phyloP scores from a whole-genome alignment of 1,140 invertebrate species.

The Aphis craccivora region DNA sequence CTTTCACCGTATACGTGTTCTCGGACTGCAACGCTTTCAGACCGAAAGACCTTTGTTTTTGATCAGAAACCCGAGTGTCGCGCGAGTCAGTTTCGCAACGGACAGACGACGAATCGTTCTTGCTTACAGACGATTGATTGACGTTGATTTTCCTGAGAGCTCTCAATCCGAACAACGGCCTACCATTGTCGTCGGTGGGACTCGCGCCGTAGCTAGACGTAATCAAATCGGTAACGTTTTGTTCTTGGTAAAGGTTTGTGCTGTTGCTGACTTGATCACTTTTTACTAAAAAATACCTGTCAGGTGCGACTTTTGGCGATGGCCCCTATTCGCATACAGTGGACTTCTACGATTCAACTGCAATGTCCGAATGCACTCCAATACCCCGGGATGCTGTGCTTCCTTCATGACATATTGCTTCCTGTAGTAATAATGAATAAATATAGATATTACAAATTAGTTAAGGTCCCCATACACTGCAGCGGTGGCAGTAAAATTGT shows the following conservation, averaged over 20 bases:
- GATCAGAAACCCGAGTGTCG: conserved; percentile 58
- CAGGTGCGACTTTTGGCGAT: neutral
- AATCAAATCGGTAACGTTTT: conserved; percentile 68
- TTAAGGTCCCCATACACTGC: no score
- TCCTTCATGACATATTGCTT: conserved; percentile 93
- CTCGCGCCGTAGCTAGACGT: conserved; percentile 83
- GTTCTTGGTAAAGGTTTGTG: neutral
- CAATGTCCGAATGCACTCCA: neutral
- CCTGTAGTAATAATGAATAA: conserved; percentile 65
- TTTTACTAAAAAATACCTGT: conserved; percentile 40
- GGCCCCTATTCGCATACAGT: no score
- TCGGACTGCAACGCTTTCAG: conserved; percentile 60
- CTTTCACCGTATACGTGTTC: neutral
- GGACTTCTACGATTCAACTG: neutral
- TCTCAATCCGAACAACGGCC: conserved; percentile 77
- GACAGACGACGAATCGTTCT: neutral
- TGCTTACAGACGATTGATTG: neutral
- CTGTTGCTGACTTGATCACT: conserved; percentile 38
- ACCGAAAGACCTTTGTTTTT: conserved; percentile 61
- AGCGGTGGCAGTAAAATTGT: no score
- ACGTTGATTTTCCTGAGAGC: conserved; percentile 72
- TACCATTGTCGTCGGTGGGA: conserved; percentile 78
- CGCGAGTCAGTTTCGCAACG: neutral
- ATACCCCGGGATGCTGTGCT: conserved; percentile 95
- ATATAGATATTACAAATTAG: neutral